Conservation (phyloP, 2,888 invertebrate genomes). For the Leucophora obtusa region DNA sequence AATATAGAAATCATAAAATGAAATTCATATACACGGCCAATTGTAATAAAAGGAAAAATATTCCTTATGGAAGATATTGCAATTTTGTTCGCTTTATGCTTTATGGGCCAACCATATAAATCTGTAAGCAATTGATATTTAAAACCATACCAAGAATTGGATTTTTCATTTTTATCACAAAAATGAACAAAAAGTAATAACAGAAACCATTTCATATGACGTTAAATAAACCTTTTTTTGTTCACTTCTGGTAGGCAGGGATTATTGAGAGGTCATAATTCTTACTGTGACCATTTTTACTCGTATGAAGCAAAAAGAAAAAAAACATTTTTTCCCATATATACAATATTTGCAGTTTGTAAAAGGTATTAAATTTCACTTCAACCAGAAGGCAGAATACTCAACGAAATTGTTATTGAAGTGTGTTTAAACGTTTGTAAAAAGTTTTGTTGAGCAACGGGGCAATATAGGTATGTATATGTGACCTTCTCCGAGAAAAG, state of each 20-base stretch:
- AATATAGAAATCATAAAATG: not conserved
- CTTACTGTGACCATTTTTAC: not conserved
- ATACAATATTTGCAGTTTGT: not conserved
- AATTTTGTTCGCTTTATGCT: not conserved
- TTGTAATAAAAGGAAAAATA: conserved; percentile 12
- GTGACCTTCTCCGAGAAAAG: too few relatives aligned
- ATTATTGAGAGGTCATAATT: not conserved
- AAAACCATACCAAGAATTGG: conserved; percentile 31
- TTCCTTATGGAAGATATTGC: conserved; percentile 20
- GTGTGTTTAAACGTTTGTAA: not conserved
- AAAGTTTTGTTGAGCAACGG: conserved; percentile 2
- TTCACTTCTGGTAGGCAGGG: not conserved
- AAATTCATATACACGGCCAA: not conserved
- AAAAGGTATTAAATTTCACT: conserved; percentile 22
- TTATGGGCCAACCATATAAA: conserved; percentile 13
- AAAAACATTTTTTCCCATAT: not conserved
- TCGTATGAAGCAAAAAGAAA: not conserved
- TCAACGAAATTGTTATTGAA: conserved; percentile 2
- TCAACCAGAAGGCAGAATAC: conserved; percentile 1
- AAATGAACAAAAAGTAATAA: not conserved
- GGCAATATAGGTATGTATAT: too few relatives aligned
- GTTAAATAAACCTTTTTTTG: not conserved
- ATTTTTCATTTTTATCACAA: not conserved
- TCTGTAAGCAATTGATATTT: conserved; percentile 33
- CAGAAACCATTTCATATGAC: not conserved